Evolutionary conservation across 2,797 vertebrate genomes (phyloP), one percentile per base, ranked within the genome.

Genomic region (Manis crassicaudata): DNA sequence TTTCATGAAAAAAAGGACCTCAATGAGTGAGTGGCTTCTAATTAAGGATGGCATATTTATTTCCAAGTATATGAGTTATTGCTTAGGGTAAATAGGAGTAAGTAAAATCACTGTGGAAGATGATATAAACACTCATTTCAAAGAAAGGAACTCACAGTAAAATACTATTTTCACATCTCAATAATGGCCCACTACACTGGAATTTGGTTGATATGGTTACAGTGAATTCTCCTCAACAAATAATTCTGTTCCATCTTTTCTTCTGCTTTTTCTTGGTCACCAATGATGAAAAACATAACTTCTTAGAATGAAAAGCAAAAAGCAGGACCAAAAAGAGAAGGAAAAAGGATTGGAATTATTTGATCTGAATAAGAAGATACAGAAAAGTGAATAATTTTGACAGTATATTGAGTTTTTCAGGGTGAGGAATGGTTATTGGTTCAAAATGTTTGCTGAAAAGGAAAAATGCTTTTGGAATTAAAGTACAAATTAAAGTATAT

Each of bases 241-340:
- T 92, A 96, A 96, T 92, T 79, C 43, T 83, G 46, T 72, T 67
- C 32, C 32, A 72, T 90, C 68, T 80, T 97, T 97, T 94, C 73
- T 89, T 96, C 90, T 88, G 76, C 37, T 73, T 95, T 95, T 84
- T 85, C 72, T 95, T 95, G 56, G 32, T 96, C 63, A 96, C 60
- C 91, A 92, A 89, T 91, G 16, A 82, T 65, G 7, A 92, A 94
- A 85, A 92, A 29, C 81, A 80, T 63, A 13, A 92, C 50, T 87
- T 68, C 72, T 94, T 82, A 85, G 54, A 91, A 94, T 50, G 20
- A 46, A 94, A 95, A 95, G 82, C n/a, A 94, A 95, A 46, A 81
- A 76, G 52, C 77, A 94, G 75, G 60, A 90, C 67, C 50, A 94
- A 85, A 94, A 94, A 82, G 65, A 83, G 73, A 94, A 95, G 32